A percentile compares a stretch with the other conserved stretches of the same genome.
These are phyloP conservation scores for Maniola jurtina DNA, from an alignment of 1,140 invertebrate genomes.

Conservation along the genomic window DNA sequence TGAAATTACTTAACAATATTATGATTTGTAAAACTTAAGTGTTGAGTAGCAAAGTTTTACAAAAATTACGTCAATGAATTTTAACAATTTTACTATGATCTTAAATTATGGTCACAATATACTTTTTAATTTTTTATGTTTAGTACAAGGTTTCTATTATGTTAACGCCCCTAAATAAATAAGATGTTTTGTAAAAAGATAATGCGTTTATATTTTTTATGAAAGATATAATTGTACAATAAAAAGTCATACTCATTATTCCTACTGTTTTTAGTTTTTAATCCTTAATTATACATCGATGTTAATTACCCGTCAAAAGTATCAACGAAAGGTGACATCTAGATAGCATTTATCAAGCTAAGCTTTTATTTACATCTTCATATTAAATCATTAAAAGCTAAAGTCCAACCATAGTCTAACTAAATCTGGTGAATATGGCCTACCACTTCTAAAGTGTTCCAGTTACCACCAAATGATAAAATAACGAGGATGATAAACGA, in stretches of 20 bases:
- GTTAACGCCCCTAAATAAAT: neutral
- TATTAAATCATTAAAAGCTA: too few species aligned
- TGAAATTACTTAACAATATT: neutral
- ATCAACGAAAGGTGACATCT: neutral
- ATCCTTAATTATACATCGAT: neutral
- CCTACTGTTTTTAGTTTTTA: neutral
- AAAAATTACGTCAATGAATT: too few species aligned
- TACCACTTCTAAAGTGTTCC: too few species aligned
- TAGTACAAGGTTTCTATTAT: neutral
- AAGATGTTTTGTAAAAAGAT: neutral
- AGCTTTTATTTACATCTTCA: too few species aligned
- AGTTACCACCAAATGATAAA: too few species aligned
- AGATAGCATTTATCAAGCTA: neutral
- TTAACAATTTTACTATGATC: neutral
- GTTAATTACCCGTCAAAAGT: neutral
- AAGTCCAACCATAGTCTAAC: too few species aligned
- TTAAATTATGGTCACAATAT: neutral
- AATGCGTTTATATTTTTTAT: neutral
- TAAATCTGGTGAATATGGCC: too few species aligned
- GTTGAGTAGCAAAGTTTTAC: neutral
- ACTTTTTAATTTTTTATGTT: neutral
- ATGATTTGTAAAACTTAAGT: neutral
- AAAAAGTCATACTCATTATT: slow-evolving; percentile 5
- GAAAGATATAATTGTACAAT: slow-evolving; percentile 3
- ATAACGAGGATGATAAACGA: too few species aligned